Evolutionary conservation across 2,888 invertebrate genomes (phyloP).

Genomic region (Fragum whitleyi): DNA sequence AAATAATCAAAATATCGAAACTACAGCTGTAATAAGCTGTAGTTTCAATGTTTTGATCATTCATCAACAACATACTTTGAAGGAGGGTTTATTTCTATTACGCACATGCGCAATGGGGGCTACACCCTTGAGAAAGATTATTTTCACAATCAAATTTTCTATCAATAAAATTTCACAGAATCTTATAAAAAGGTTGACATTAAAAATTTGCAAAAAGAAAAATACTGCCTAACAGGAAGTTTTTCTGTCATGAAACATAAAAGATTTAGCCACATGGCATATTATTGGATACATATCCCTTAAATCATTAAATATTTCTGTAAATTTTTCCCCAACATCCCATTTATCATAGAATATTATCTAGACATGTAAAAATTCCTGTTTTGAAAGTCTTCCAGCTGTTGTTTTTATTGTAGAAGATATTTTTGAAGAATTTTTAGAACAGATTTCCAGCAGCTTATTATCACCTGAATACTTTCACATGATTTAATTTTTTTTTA

Average conservation of each 20-base stretch:
- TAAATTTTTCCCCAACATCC: neutral
- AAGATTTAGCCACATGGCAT: neutral
- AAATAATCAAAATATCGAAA: too few relatives aligned
- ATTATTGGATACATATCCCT: neutral
- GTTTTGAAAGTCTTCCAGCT: slow-evolving; percentile 1
- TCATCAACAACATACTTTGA: too few relatives aligned
- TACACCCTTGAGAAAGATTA: too few relatives aligned
- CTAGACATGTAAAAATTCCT: slow-evolving; percentile 4
- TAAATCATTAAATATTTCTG: neutral
- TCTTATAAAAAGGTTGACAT: too few relatives aligned
- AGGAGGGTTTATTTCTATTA: too few relatives aligned
- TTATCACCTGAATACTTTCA: neutral
- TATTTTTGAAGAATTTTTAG: neutral
- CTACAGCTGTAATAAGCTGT: too few relatives aligned
- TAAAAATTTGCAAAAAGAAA: too few relatives aligned
- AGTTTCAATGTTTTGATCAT: too few relatives aligned
- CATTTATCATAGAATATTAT: neutral
- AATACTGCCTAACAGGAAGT: too few relatives aligned
- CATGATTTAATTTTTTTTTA: neutral
- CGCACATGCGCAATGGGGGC: too few relatives aligned
- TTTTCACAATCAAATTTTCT: neutral
- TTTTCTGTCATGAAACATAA: too few relatives aligned
- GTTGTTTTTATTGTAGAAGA: neutral
- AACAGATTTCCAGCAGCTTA: neutral
- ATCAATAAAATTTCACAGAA: neutral